These are phyloP conservation scores for Tenebrio molitor DNA, from an alignment of 1,140 invertebrate species.

Conservation along the genomic window DNA sequence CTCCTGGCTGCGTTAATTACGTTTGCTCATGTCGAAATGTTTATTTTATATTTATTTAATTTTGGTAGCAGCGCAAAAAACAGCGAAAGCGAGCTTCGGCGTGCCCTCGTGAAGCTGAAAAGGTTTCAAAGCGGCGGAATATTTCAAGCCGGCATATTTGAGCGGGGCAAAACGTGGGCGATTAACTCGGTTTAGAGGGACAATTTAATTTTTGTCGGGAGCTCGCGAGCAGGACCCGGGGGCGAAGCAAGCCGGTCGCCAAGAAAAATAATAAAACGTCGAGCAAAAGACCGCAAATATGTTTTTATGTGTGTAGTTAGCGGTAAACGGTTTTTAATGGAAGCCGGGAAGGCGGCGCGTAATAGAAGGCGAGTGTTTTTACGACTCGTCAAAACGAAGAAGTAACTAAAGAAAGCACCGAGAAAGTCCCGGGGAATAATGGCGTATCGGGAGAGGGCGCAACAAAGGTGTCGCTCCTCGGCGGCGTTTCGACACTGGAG, in stretches of 20 bases:
- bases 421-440: slow-evolving; percentile 14
- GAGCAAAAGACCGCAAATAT: slow-evolving; percentile 19
- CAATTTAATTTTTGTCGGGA: slow-evolving; percentile 31
- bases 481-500: slow-evolving; percentile 25
- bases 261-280: slow-evolving; percentile 17
- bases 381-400: slow-evolving; percentile 18
- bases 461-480: slow-evolving; percentile 8
- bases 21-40: too few species aligned
- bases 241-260: not conserved
- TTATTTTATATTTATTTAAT: too few species aligned
- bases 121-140: too few species aligned
- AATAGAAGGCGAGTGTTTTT: slow-evolving; percentile 16
- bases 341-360: slow-evolving; percentile 12
- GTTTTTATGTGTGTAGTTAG: slow-evolving; percentile 34
- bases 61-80: too few species aligned
- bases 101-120: too few species aligned
- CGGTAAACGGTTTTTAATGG: slow-evolving; percentile 34
- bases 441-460: slow-evolving; percentile 26
- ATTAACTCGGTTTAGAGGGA: not conserved
- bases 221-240: not conserved
- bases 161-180: not conserved
- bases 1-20: too few species aligned
- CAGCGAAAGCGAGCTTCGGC: too few species aligned
- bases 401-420: slow-evolving; percentile 22
- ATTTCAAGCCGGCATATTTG: too few species aligned